Evolutionary conservation across 53 echinoderm and acorn worm species (phyloP).

Genomic region (Zoroaster sp.): DNA sequence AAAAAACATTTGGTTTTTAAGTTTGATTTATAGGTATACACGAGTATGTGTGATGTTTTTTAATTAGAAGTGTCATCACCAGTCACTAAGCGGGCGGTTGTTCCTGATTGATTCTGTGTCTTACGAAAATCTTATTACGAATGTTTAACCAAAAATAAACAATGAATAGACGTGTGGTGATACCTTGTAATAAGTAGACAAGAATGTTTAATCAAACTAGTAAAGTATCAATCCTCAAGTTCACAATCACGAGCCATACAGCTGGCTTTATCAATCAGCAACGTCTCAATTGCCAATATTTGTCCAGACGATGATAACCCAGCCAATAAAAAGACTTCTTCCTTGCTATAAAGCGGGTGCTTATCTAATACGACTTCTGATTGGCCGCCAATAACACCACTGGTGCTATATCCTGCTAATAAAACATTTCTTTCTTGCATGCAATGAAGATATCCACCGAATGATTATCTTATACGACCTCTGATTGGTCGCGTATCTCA

Average conservation of each 20-base stretch:
- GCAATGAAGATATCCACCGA: no score
- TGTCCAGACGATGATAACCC: neutral
- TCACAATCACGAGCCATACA: neutral
- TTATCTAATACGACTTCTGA: neutral
- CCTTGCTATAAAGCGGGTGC: neutral
- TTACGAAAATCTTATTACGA: neutral
- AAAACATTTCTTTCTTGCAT: no score
- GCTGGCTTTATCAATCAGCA: neutral
- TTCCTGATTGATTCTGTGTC: neutral
- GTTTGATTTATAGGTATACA: neutral
- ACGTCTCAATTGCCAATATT: neutral
- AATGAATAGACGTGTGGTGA: neutral
- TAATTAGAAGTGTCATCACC: neutral
- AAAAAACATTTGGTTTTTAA: neutral
- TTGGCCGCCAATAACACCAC: constrained; percentile 11
- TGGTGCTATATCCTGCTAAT: no score
- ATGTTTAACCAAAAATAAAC: neutral
- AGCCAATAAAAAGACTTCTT: constrained; percentile 1
- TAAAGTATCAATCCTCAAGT: constrained; percentile 29
- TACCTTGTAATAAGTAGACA: neutral
- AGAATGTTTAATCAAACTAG: constrained; percentile 29
- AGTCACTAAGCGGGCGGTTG: neutral
- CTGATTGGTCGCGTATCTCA: no score
- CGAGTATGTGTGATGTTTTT: neutral
- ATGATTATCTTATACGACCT: no score